Percentiles rank a stretch among this genome's conserved stretches.
Conservation (phyloP, 2,113 vertebrate genomes). For the Pseudorasbora parva region DNA sequence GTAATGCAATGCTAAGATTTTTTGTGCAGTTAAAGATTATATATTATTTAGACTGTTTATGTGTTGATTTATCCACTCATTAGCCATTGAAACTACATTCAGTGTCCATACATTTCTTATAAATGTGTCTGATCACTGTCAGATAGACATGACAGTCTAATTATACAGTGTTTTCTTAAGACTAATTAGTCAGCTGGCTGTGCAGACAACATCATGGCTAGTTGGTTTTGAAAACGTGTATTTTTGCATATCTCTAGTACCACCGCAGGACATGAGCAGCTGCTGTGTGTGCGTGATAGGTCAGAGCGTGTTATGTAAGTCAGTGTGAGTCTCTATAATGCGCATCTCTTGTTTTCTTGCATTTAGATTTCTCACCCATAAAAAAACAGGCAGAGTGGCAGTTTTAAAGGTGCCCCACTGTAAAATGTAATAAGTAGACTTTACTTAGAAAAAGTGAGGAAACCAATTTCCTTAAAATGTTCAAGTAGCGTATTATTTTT, state of each 20-base stretch:
- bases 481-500: too few species aligned
- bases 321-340: not conserved
- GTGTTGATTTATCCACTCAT: not conserved
- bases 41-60: not conserved
- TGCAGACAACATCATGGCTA: not conserved
- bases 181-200: constrained; percentile 3
- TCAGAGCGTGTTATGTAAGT: not conserved
- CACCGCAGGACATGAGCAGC: not conserved
- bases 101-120: not conserved
- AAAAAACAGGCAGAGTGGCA: too few species aligned
- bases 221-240: not conserved
- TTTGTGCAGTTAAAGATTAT: not conserved
- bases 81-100: not conserved
- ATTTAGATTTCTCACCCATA: not conserved
- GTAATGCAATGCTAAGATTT: not conserved
- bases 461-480: too few species aligned
- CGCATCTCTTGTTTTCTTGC: not conserved
- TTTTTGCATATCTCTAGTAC: not conserved
- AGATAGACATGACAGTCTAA: constrained; percentile 10
- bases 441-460: too few species aligned
- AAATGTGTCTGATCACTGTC: constrained; percentile 16
- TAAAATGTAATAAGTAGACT: too few species aligned
- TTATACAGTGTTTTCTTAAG: not conserved
- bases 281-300: constrained; percentile 26
- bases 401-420: too few species aligned